phyloP scores from a whole-genome alignment of 1,140 invertebrate species.

The Carposina sasakii region DNA sequence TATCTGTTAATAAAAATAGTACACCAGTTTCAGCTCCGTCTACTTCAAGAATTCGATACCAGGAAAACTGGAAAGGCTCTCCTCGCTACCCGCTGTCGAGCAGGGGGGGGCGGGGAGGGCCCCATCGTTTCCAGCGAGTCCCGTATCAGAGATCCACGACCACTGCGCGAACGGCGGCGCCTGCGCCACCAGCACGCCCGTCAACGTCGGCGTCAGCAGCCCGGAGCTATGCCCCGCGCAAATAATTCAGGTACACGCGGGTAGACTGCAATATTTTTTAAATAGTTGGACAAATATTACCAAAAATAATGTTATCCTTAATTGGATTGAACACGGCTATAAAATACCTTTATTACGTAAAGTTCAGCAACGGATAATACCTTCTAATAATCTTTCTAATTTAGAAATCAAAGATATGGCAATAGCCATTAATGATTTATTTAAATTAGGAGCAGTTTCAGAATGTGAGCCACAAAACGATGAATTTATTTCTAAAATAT shows the following conservation, averaged over 20 bases:
- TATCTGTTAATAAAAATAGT: not conserved
- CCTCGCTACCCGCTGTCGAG: not conserved
- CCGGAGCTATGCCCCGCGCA: not conserved
- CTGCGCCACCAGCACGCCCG: not conserved
- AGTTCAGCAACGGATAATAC: slow-evolving; percentile 10
- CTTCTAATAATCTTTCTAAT: slow-evolving; percentile 11
- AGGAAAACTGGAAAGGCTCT: slow-evolving; percentile 4
- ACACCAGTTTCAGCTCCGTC: not conserved
- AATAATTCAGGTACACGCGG: slow-evolving; percentile 8
- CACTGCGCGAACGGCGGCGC: not conserved
- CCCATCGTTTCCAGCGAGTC: not conserved
- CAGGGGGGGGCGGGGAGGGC: not conserved
- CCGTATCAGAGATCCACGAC: not conserved
- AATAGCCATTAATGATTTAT: slow-evolving; percentile 6
- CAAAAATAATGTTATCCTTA: slow-evolving; percentile 12
- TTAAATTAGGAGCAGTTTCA: not conserved
- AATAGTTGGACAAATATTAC: slow-evolving; percentile 29
- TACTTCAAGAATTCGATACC: not conserved
- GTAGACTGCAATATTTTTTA: slow-evolving; percentile 25
- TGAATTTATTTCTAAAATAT: slow-evolving; percentile 15
- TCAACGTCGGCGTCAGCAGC: not conserved
- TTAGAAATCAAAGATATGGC: slow-evolving; percentile 13
- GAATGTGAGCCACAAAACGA: not conserved
- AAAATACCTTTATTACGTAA: slow-evolving; percentile 14
- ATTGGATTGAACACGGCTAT: slow-evolving; percentile 24